phyloP scores from a whole-genome alignment of 2,113 vertebrate genomes.

The Chionomys nivalis region DNA sequence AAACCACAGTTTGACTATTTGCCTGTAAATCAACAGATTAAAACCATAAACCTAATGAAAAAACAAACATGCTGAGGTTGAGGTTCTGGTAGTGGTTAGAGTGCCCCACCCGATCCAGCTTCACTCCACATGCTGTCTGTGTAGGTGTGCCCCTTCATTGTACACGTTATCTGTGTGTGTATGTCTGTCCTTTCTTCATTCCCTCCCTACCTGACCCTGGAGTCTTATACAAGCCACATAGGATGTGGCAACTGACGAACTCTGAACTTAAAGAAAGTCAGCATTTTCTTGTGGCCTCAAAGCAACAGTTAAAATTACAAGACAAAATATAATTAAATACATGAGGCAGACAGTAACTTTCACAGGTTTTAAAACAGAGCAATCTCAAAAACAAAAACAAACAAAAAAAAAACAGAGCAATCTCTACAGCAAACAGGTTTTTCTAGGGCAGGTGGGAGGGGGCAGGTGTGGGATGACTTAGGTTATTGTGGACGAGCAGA shows the following conservation, averaged over 20 bases:
- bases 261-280: conserved; percentile 23
- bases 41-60: background rate
- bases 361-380: background rate
- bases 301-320: background rate
- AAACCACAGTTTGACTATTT: background rate
- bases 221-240: background rate
- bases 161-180: background rate
- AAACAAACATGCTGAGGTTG: background rate
- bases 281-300: conserved; percentile 45
- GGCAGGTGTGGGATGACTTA: background rate
- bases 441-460: background rate
- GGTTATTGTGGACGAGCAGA: background rate
- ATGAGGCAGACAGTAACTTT: background rate
- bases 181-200: background rate
- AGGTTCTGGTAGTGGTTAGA: background rate
- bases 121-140: background rate
- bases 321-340: background rate
- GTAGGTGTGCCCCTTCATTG: background rate
- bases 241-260: background rate
- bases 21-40: background rate
- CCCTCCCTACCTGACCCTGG: background rate
- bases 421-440: background rate
- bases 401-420: too few species aligned
- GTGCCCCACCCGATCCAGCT: background rate
- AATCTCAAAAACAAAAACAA: too few species aligned